phyloP scores from a whole-genome alignment of 2,888 invertebrate species.

The Heterodera filipjevi region DNA sequence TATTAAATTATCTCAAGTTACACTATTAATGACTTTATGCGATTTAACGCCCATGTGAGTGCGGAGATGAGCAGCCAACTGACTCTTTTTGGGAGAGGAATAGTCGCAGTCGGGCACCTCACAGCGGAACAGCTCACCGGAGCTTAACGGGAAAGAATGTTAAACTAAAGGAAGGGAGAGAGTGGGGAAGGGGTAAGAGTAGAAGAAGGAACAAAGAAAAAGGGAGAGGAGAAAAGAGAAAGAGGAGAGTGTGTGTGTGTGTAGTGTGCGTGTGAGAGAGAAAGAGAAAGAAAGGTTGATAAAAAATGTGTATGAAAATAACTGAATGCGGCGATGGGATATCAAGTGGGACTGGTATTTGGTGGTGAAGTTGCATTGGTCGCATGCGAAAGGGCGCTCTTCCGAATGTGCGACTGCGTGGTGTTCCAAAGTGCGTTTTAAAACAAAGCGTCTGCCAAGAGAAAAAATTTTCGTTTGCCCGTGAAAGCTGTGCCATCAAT shows the following conservation, averaged over 20 bases:
- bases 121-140: conserved; percentile 74
- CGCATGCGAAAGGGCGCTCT: conserved; percentile 73
- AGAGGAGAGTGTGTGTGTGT: too few relatives aligned
- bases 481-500: conserved; percentile 48
- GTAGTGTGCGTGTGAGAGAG: too few relatives aligned
- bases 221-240: too few relatives aligned
- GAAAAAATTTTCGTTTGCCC: conserved; percentile 22
- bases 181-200: too few relatives aligned
- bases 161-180: not conserved
- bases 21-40: conserved; percentile 57
- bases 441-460: conserved; percentile 36
- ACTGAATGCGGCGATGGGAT: conserved; percentile 73
- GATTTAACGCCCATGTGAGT: conserved; percentile 70
- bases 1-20: not conserved
- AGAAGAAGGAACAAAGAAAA: not conserved
- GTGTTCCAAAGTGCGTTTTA: conserved; percentile 40
- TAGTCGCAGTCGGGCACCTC: conserved; percentile 72
- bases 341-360: conserved; percentile 74
- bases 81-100: conserved; percentile 74
- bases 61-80: conserved; percentile 74
- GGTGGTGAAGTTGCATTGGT: conserved; percentile 75
- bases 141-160: conserved; percentile 46
- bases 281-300: too few relatives aligned
- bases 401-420: conserved; percentile 72
- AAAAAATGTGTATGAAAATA: too few relatives aligned